Conservation (phyloP, 2,113 vertebrate species). For the Pyxicephalus adspersus region DNA sequence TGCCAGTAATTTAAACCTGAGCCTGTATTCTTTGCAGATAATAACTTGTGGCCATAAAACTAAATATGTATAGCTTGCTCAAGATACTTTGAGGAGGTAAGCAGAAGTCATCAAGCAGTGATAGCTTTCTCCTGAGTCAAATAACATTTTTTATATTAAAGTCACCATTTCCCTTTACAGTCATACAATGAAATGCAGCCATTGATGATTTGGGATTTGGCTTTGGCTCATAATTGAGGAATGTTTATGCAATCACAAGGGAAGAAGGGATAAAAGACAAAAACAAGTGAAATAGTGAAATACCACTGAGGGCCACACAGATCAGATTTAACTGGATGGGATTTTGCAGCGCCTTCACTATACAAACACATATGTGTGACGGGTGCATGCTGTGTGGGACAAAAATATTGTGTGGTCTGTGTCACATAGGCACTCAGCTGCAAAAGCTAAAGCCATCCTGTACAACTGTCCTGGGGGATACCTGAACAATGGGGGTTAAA, state of each 20-base stretch:
- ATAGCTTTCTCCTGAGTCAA: not conserved
- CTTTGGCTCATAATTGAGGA: not conserved
- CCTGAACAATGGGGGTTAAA: too few relatives aligned
- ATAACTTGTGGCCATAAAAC: conserved; percentile 13
- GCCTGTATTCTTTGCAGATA: too few relatives aligned
- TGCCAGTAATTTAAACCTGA: too few relatives aligned
- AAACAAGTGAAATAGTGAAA: not conserved
- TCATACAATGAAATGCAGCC: not conserved
- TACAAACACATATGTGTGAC: too few relatives aligned
- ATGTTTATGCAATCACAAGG: conserved; percentile 19
- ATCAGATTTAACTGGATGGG: not conserved
- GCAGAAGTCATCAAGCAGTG: not conserved
- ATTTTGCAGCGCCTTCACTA: too few relatives aligned
- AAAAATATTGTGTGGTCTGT: too few relatives aligned
- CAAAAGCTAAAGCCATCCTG: too few relatives aligned
- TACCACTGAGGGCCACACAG: conserved; percentile 3
- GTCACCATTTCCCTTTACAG: conserved; percentile 5
- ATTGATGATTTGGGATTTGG: conserved; percentile 12
- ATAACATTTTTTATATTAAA: conserved; percentile 24
- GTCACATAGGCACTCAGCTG: too few relatives aligned
- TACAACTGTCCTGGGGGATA: too few relatives aligned
- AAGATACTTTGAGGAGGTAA: not conserved
- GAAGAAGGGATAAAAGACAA: conserved; percentile 6
- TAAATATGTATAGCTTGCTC: not conserved
- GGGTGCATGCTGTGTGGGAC: too few relatives aligned